These are phyloP conservation scores for Heteromyza rotundicornis DNA, from an alignment of 2,888 invertebrate genomes.

Conservation along the genomic window DNA sequence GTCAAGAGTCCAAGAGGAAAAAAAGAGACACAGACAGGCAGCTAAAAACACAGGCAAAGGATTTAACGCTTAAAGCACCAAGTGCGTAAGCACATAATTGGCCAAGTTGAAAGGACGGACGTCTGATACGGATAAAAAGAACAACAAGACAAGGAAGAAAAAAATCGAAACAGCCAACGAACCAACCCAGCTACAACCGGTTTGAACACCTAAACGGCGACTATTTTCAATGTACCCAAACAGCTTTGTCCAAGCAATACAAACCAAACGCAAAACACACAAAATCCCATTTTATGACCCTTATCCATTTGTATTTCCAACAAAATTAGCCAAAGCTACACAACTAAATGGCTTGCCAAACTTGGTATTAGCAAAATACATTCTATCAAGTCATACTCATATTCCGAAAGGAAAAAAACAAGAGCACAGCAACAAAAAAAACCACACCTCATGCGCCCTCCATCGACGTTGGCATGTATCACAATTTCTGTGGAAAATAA, in stretches of 20 bases:
- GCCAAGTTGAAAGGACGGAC: too few relatives aligned
- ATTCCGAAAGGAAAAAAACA: too few relatives aligned
- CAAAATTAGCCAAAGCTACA: neutral
- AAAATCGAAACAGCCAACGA: too few relatives aligned
- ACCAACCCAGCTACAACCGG: neutral
- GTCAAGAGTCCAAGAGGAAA: too few relatives aligned
- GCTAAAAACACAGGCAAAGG: neutral
- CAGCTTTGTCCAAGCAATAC: too few relatives aligned
- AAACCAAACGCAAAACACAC: too few relatives aligned
- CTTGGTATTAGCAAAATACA: neutral
- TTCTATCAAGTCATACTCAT: neutral
- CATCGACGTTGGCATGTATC: neutral
- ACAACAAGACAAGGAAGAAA: neutral
- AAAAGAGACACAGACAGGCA: neutral
- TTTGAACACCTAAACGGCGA: neutral
- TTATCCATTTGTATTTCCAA: neutral
- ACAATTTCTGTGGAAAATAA: neutral
- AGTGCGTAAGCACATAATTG: constrained; percentile 6
- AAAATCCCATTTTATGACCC: too few relatives aligned
- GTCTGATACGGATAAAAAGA: too few relatives aligned
- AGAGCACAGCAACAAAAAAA: too few relatives aligned
- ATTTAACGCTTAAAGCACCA: neutral
- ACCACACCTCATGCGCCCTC: neutral
- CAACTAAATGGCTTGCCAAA: neutral
- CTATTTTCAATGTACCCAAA: neutral